phyloP scores from a whole-genome alignment of 2,888 invertebrate species.

The Apotomis capreana region DNA sequence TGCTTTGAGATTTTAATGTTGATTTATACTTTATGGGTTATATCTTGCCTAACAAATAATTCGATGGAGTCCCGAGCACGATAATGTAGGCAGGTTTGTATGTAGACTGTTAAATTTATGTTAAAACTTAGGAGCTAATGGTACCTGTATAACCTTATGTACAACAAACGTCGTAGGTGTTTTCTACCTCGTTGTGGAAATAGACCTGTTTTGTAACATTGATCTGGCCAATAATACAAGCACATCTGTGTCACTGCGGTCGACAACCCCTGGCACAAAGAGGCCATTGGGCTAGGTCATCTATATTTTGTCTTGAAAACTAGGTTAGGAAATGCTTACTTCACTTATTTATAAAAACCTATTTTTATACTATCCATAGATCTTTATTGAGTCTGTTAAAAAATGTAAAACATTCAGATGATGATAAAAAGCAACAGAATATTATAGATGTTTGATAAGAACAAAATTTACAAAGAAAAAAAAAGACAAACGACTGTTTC shows the following conservation, averaged over 20 bases:
- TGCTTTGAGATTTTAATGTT: too few relatives aligned
- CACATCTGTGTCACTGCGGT: constrained; percentile 1
- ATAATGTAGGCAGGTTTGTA: too few relatives aligned
- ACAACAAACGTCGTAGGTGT: background rate
- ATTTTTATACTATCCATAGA: background rate
- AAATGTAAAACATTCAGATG: background rate
- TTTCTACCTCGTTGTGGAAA: background rate
- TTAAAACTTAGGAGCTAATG: too few relatives aligned
- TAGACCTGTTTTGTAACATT: background rate
- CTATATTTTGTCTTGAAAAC: background rate
- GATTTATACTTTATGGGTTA: too few relatives aligned
- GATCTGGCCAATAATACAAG: constrained; percentile 5
- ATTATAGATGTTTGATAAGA: constrained; percentile 12
- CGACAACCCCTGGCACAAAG: background rate
- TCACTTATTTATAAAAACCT: background rate
- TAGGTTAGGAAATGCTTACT: background rate
- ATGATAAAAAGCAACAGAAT: background rate
- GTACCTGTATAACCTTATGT: too few relatives aligned
- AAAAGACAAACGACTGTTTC: constrained; percentile 3
- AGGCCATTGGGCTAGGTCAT: constrained; percentile 7
- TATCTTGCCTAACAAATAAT: too few relatives aligned
- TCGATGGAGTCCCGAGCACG: too few relatives aligned
- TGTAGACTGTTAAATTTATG: too few relatives aligned
- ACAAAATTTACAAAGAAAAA: background rate
- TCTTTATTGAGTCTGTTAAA: background rate